Evolutionary conservation across 35 echinoderm and acorn worm genomes (phyloP), one percentile per base, ranked within the genome.

Genomic region (Ptychodera flava): DNA sequence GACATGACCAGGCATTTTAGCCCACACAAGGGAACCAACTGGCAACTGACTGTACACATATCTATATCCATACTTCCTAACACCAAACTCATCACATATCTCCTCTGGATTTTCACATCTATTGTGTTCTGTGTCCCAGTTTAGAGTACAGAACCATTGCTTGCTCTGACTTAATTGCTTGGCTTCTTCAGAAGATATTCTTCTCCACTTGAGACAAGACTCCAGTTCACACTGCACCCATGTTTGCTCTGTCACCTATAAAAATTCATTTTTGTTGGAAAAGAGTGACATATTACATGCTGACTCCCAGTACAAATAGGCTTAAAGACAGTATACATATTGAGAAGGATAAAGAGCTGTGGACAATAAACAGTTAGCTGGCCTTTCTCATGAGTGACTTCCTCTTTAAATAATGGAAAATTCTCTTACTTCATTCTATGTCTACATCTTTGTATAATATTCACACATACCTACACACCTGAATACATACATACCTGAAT

Each of bases 141-240:
- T 93, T 83, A 93, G 79, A n/a, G 33, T 37, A 82, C 91, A 93
- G 34, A 80, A 93, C 91, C 91, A 93, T 36, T 38, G 30, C 27
- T 93, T 81, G 36, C 89, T 78, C 76, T 85, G 33, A 16, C 85
- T 82, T 2, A 45, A 53, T 15, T 79, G 75, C 22, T 64, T 22
- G 16, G 83, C 91, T 37, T 93, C 91, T 77, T 84, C 82, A n/a
- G 83, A 82, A 76, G 52, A 14, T 1, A 93, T 89, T 35, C 79
- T 75, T 37, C 91, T 89, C 91, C 91, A 93, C 86, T 93, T 93
- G 37, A 89, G 91, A 85, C 91, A 93, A 52, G 91, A 33, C 77
- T 93, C 87, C 30, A 80, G 79, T 83, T 93, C 91, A 93, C 91
- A 93, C 78, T 93, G 91, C 35, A 93, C 85, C 76, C 88, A 93